These are phyloP conservation scores for Papilio xuthus DNA, from an alignment of 1,140 invertebrate species.

Conservation along the genomic window DNA sequence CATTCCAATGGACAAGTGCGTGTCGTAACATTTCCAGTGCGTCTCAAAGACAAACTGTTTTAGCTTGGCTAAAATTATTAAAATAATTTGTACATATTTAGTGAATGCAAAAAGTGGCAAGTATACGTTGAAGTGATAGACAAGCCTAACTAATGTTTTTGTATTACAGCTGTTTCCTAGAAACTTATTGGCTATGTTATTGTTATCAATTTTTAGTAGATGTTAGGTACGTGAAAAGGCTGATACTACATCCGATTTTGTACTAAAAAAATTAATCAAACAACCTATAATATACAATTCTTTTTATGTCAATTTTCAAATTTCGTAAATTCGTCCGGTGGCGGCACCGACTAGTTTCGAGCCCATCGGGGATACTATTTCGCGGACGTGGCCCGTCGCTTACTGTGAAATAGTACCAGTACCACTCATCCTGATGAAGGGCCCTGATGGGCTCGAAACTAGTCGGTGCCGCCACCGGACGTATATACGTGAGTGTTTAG, in stretches of 20 bases:
- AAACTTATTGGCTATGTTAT: slow-evolving; percentile 75
- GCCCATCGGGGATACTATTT: no score
- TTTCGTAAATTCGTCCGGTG: no score
- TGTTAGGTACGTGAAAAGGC: slow-evolving; percentile 77
- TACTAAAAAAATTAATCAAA: slow-evolving; percentile 56
- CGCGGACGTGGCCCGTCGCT: no score
- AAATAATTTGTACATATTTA: slow-evolving; percentile 55
- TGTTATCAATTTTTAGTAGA: slow-evolving; percentile 78
- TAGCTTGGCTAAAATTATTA: slow-evolving; percentile 48
- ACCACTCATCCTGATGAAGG: no score
- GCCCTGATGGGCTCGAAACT: no score
- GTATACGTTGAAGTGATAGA: slow-evolving; percentile 80
- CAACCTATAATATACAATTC: slow-evolving; percentile 47
- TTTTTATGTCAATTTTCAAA: slow-evolving; percentile 28
- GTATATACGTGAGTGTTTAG: no score
- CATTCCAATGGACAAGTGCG: slow-evolving; percentile 56
- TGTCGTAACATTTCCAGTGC: slow-evolving; percentile 51
- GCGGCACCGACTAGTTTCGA: no score
- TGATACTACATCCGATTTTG: slow-evolving; percentile 71
- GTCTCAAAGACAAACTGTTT: slow-evolving; percentile 71
- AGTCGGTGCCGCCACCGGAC: no score
- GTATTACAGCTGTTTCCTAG: slow-evolving; percentile 78
- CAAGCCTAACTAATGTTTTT: slow-evolving; percentile 76
- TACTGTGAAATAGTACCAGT: no score
- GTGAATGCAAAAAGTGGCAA: slow-evolving; percentile 60